Conservation (phyloP, 2,113 vertebrate genomes). For the Aldabrachelys gigantea region DNA sequence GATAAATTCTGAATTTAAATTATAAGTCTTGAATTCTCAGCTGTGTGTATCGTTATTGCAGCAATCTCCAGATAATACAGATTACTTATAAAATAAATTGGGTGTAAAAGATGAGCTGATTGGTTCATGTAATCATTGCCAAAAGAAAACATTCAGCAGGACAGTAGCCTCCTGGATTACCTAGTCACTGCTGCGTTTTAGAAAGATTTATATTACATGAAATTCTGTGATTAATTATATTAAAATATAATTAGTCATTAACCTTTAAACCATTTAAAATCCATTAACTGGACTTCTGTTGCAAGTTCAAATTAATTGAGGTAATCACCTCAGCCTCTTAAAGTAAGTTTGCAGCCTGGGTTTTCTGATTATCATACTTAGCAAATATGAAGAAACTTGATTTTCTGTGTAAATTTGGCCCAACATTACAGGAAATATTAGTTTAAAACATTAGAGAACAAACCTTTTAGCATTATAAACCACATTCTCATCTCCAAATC, state of each 20-base stretch:
- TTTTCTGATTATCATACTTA: background rate
- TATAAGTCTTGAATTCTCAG: background rate
- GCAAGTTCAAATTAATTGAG: background rate
- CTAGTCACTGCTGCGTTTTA: background rate
- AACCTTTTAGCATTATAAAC: background rate
- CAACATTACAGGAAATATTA: background rate
- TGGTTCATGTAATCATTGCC: background rate
- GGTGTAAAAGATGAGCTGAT: background rate
- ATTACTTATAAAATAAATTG: background rate
- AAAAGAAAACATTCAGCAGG: background rate
- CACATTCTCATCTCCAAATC: background rate
- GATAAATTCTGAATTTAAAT: background rate
- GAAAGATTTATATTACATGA: background rate
- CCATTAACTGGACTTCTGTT: background rate
- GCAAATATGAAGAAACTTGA: background rate
- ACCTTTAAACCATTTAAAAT: background rate
- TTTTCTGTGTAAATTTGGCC: background rate
- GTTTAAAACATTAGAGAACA: background rate
- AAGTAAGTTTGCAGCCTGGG: background rate
- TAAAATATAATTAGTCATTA: background rate
- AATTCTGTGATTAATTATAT: background rate
- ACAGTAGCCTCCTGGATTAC: background rate
- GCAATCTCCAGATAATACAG: background rate
- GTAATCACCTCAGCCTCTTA: background rate
- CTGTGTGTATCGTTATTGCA: background rate